A percentile compares a stretch with the other conserved stretches of the same genome.
phyloP scores from a whole-genome alignment of 2,113 vertebrate species.

The Mystacornis crossleyi region DNA sequence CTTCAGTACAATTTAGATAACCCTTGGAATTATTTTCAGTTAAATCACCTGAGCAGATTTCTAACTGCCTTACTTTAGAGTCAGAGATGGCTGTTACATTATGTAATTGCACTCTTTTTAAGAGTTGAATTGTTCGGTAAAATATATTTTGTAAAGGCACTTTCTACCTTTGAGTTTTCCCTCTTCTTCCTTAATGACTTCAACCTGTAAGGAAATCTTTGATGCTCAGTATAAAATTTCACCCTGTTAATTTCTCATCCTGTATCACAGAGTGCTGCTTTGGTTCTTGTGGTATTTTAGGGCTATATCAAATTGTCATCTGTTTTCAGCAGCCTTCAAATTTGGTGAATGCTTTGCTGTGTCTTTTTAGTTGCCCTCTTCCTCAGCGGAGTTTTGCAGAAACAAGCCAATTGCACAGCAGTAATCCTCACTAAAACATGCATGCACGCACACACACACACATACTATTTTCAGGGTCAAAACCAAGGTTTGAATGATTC shows the following conservation, averaged over 20 bases:
- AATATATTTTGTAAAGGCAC: not conserved
- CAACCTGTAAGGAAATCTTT: not conserved
- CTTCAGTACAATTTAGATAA: not conserved
- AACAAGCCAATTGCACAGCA: not conserved
- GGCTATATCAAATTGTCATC: not conserved
- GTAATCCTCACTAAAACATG: not conserved
- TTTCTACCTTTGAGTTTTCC: not conserved
- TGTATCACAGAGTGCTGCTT: not conserved
- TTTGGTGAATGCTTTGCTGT: not conserved
- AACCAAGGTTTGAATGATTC: not conserved
- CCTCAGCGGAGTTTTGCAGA: not conserved
- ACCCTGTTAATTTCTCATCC: not conserved
- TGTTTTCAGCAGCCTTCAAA: not conserved
- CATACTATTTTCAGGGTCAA: not conserved
- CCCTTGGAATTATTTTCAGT: not conserved
- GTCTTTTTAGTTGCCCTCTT: not conserved
- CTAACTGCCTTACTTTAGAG: not conserved
- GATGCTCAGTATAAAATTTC: not conserved
- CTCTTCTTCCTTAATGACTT: not conserved
- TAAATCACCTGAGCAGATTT: not conserved
- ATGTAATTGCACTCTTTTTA: not conserved
- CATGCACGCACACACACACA: fast-evolving
- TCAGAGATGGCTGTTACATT: not conserved
- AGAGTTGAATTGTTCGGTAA: not conserved
- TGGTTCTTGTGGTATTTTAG: not conserved